phyloP scores from a whole-genome alignment of 2,113 vertebrate species.

The Psammodynastes pulverulentus region DNA sequence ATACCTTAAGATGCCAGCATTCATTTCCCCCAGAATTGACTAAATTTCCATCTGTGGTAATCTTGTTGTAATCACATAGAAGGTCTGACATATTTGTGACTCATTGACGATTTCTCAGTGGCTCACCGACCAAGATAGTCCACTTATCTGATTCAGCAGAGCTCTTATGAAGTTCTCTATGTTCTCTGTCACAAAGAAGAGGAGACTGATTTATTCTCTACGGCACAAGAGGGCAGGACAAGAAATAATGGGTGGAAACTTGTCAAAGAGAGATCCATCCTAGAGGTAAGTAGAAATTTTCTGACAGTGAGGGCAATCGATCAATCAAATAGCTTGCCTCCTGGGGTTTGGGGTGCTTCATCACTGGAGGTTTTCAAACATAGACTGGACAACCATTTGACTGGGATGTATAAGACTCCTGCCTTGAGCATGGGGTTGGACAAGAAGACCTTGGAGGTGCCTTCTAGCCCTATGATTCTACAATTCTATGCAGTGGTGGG shows the following conservation, averaged over 20 bases:
- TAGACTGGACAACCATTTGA: background rate
- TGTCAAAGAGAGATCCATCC: background rate
- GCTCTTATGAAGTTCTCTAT: background rate
- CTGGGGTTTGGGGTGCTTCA: background rate
- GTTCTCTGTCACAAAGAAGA: background rate
- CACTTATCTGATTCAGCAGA: too few species aligned
- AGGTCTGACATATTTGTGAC: background rate
- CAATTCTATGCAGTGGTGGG: too few species aligned
- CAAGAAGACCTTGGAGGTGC: background rate
- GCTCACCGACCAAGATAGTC: background rate
- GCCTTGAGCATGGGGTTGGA: background rate
- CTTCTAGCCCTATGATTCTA: background rate
- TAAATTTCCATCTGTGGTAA: background rate
- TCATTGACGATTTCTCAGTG: background rate
- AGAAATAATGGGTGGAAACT: background rate
- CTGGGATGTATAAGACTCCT: background rate
- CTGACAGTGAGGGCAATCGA: background rate
- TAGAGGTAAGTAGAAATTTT: background rate
- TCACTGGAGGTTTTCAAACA: background rate
- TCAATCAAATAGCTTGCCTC: background rate
- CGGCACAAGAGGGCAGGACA: background rate
- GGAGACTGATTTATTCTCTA: background rate
- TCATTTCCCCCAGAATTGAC: conserved; percentile 27
- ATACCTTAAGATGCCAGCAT: conserved; percentile 57
- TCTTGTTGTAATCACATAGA: background rate